Conservation (phyloP, 2,888 invertebrate genomes). For the Ectemnius cavifrons region DNA sequence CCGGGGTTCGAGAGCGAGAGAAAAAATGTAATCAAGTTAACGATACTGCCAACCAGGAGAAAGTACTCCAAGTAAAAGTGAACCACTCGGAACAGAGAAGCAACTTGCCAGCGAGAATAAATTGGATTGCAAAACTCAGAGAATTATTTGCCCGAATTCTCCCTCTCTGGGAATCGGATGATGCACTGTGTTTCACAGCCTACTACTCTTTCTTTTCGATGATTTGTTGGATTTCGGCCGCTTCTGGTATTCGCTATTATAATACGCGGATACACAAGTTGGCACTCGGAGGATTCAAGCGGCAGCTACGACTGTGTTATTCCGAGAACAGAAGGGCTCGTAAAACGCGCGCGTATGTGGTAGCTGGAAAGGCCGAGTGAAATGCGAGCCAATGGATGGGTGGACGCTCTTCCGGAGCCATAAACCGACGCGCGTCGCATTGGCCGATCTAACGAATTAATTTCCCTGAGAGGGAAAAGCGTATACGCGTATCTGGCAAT, state of each 20-base stretch:
- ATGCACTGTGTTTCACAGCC: no score
- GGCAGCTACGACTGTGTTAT: constrained; percentile 7
- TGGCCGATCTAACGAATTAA: not conserved
- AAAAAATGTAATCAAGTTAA: not conserved
- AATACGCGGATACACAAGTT: not conserved
- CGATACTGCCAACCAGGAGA: not conserved
- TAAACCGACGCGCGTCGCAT: not conserved
- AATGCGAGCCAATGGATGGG: constrained; percentile 10
- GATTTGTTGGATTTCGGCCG: not conserved
- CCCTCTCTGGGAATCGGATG: no score
- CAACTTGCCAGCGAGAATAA: no score
- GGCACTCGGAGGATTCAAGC: not conserved
- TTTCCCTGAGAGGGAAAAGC: not conserved
- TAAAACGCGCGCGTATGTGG: constrained; percentile 40
- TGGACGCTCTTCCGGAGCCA: not conserved
- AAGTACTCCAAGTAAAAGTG: no score
- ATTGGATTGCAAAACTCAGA: no score
- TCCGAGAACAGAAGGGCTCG: constrained; percentile 15
- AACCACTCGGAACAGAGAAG: no score
- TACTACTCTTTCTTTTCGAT: not conserved
- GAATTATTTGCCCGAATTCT: no score
- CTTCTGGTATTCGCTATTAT: not conserved
- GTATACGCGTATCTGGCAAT: not conserved
- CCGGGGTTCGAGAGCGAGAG: not conserved
- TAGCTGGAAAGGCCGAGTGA: constrained; percentile 24